phyloP scores from a whole-genome alignment of 1,140 invertebrate species.

The Drosophila kikkawai region DNA sequence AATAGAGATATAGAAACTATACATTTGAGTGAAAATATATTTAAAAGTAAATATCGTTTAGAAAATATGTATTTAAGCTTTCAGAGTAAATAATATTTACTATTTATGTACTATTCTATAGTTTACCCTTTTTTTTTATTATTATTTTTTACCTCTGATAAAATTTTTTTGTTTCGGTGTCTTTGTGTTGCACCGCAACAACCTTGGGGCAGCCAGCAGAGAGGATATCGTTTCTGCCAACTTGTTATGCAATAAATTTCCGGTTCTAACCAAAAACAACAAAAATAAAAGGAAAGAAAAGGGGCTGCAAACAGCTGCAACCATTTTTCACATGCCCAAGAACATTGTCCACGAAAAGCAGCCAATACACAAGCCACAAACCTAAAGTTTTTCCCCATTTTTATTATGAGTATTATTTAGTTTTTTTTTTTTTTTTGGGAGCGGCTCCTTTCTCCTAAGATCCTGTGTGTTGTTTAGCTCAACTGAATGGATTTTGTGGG shows the following conservation, averaged over 20 bases:
- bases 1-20: not conserved
- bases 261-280: conserved; percentile 65
- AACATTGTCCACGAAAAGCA: conserved; percentile 26
- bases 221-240: conserved; percentile 65
- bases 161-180: not conserved
- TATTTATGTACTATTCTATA: not conserved
- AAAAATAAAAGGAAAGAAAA: conserved; percentile 13
- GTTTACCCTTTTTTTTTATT: not conserved
- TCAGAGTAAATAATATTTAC: too few relatives aligned
- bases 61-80: too few relatives aligned
- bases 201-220: conserved; percentile 68
- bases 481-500: conserved; percentile 4
- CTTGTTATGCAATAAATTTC: conserved; percentile 84
- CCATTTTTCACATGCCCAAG: conserved; percentile 44
- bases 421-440: not conserved
- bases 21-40: not conserved
- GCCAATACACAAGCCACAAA: not conserved
- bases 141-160: too few relatives aligned
- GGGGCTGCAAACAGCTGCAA: conserved; percentile 34
- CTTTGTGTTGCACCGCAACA: conserved; percentile 28
- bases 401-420: not conserved
- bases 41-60: not conserved
- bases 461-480: not conserved
- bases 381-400: not conserved
- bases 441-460: conserved; percentile 15